phyloP scores from a whole-genome alignment of 2,113 vertebrate species.

The Thalassoma bifasciatum region DNA sequence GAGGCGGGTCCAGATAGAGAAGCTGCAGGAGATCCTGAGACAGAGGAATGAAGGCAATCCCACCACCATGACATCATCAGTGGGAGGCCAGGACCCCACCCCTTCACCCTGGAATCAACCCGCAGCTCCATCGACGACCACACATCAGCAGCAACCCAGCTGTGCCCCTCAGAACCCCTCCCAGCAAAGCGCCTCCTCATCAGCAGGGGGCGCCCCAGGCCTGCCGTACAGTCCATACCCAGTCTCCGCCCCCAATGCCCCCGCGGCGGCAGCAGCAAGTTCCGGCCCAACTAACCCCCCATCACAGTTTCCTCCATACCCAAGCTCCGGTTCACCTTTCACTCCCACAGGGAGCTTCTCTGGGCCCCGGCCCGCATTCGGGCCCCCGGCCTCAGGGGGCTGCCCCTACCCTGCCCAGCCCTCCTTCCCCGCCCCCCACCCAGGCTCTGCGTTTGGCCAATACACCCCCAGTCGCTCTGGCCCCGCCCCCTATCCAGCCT shows the following conservation, averaged over 20 bases:
- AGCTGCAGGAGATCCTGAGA: constrained; percentile 91
- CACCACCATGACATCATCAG: constrained; percentile 58
- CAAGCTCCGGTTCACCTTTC: constrained; percentile 69
- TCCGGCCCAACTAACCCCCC: constrained; percentile 56
- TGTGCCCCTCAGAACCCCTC: constrained; percentile 66
- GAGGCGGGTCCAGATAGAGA: constrained; percentile 90
- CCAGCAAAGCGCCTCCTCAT: constrained; percentile 77
- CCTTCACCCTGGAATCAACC: constrained; percentile 71
- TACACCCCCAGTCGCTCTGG: constrained; percentile 69
- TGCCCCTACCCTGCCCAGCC: constrained; percentile 83
- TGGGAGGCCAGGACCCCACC: constrained; percentile 55
- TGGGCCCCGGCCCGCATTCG: constrained; percentile 68
- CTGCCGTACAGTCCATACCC: constrained; percentile 76
- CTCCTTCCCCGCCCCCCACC: constrained; percentile 75
- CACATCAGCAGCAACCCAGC: constrained; percentile 62
- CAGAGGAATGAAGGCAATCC: constrained; percentile 73
- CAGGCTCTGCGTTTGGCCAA: constrained; percentile 80
- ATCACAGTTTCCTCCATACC: constrained; percentile 76
- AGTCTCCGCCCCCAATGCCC: constrained; percentile 44
- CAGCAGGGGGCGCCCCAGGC: constrained; percentile 62
- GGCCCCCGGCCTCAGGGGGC: constrained; percentile 51
- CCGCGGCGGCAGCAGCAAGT: constrained; percentile 56
- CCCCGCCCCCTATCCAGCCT: constrained; percentile 71
- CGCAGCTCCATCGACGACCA: constrained; percentile 20
- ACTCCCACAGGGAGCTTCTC: constrained; percentile 70